Conservation (phyloP, 2,888 invertebrate genomes). For the Conus canariensis region DNA sequence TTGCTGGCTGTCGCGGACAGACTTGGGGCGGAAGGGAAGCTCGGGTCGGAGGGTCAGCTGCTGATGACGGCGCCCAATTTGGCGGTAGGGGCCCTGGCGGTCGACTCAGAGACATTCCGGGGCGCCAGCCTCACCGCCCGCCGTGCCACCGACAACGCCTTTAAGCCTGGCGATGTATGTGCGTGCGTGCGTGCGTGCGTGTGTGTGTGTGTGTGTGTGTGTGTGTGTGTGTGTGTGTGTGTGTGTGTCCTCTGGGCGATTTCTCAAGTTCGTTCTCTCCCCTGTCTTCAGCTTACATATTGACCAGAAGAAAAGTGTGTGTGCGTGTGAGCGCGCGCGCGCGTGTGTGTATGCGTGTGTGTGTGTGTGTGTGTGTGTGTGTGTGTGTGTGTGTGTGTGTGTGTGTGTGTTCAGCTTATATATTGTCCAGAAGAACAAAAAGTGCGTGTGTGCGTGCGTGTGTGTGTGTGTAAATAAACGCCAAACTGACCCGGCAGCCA, state of each 20-base stretch:
- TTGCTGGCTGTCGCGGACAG: slow-evolving; percentile 14
- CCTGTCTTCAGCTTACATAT: background rate
- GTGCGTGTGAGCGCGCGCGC: too few relatives aligned
- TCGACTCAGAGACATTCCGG: background rate
- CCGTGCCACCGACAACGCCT: background rate
- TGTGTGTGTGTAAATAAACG: too few relatives aligned
- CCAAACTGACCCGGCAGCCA: too few relatives aligned
- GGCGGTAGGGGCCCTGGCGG: slow-evolving; percentile 36
- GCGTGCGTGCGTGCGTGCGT: background rate
- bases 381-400: too few relatives aligned
- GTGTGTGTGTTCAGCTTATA: too few relatives aligned
- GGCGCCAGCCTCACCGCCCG: slow-evolving; percentile 25
- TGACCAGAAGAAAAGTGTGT: background rate
- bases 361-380: too few relatives aligned
- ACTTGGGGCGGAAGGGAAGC: slow-evolving; percentile 1
- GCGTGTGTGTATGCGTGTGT: too few relatives aligned
- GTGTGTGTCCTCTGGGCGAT: background rate
- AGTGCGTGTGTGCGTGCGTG: too few relatives aligned
- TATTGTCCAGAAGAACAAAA: too few relatives aligned
- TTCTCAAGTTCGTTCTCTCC: too few relatives aligned
- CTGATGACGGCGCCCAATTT: slow-evolving; percentile 23
- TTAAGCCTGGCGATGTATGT: slow-evolving; percentile 15
- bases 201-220: background rate
- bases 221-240: background rate
- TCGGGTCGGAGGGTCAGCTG: slow-evolving; percentile 13